Percentiles rank a stretch among this genome's conserved stretches.
These are phyloP conservation scores for Drosophila watanabei DNA, from an alignment of 1,140 invertebrate species.

Conservation along the genomic window DNA sequence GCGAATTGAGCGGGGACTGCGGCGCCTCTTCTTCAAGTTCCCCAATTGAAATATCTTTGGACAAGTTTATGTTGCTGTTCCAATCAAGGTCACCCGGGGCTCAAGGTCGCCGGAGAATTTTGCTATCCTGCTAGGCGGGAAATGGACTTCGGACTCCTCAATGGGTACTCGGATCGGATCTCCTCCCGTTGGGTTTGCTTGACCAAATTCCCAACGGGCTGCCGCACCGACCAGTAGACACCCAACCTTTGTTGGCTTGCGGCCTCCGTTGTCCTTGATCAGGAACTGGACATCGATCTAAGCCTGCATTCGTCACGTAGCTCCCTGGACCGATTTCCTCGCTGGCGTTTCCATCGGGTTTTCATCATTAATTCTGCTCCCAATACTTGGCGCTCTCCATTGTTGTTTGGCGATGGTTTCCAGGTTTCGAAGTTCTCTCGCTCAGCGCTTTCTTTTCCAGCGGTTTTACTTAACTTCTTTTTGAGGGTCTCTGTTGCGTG, in stretches of 20 bases:
- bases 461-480: conserved; percentile 41
- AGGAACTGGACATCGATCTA: background rate
- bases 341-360: conserved; percentile 67
- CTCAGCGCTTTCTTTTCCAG: conserved; percentile 56
- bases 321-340: conserved; percentile 57
- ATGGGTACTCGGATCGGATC: conserved; percentile 42
- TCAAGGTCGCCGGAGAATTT: conserved; percentile 23
- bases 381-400: conserved; percentile 62
- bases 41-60: background rate
- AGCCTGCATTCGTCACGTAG: conserved; percentile 57
- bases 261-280: conserved; percentile 79
- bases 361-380: conserved; percentile 70
- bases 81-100: conserved; percentile 20
- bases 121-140: conserved; percentile 61
- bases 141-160: conserved; percentile 40
- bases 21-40: conserved; percentile 5
- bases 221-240: conserved; percentile 74
- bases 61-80: background rate
- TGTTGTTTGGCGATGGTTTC: conserved; percentile 27
- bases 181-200: conserved; percentile 74
- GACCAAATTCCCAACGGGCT: conserved; percentile 65
- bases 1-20: background rate
- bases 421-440: conserved; percentile 11
- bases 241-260: conserved; percentile 65
- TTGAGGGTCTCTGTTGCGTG: conserved; percentile 73